Evolutionary conservation across 2,888 invertebrate species (phyloP).

Genomic region (Zhuqinia jingwanae): DNA sequence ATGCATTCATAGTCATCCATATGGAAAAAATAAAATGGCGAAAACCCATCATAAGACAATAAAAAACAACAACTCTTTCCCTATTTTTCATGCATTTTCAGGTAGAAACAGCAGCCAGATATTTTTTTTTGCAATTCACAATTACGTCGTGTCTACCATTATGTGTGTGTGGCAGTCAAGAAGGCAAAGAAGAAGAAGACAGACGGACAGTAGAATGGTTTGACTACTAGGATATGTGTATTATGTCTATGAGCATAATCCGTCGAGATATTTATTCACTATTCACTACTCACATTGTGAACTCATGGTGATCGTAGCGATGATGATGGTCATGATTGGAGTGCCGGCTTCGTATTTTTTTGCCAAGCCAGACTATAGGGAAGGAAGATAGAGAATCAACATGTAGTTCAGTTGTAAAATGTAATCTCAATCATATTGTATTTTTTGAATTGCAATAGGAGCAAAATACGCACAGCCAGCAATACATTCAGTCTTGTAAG

Average conservation of each 20-base stretch:
- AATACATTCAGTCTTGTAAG: background rate
- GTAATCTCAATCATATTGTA: background rate
- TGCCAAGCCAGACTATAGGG: background rate
- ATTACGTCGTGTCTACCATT: background rate
- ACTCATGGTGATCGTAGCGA: background rate
- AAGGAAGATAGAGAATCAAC: constrained; percentile 6
- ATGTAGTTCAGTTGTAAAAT: constrained; percentile 8
- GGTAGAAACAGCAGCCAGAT: constrained; percentile 23
- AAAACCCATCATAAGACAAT: background rate
- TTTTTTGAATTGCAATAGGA: background rate
- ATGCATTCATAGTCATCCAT: background rate
- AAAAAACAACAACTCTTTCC: background rate
- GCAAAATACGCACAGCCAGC: too few relatives aligned
- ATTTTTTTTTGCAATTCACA: constrained; percentile 13
- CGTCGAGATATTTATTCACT: constrained; percentile 15
- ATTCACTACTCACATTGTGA: background rate
- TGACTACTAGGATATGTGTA: background rate
- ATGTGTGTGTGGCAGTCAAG: constrained; percentile 10
- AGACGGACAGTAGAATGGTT: constrained; percentile 32
- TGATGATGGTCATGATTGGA: background rate
- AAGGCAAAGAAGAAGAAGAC: background rate
- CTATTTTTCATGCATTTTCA: constrained; percentile 32
- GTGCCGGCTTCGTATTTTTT: constrained; percentile 28
- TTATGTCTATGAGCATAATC: constrained; percentile 21
- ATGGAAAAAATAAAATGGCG: constrained; percentile 6